phyloP scores from a whole-genome alignment of 2,797 vertebrate species.

The Bradypodion ventrale region DNA sequence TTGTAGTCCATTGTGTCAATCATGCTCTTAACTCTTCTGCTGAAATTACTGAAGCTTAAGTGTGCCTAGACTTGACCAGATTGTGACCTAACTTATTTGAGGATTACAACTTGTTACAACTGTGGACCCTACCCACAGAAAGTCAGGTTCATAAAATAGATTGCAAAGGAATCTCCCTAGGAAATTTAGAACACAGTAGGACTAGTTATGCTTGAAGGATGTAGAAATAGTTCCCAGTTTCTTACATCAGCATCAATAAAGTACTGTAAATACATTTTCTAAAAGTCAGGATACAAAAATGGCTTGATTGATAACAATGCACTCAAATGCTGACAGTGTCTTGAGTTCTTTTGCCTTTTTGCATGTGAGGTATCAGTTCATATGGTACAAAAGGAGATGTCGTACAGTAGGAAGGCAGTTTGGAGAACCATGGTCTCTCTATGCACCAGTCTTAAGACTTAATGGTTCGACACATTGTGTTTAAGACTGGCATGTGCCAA shows the following conservation, averaged over 20 bases:
- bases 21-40: background rate
- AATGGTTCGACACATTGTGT: background rate
- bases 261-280: conserved; percentile 20
- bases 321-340: background rate
- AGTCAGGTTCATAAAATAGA: conserved; percentile 24
- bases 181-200: background rate
- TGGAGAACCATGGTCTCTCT: conserved; percentile 28
- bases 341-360: background rate
- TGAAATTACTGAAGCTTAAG: background rate
- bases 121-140: background rate
- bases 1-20: background rate
- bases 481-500: background rate
- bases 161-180: conserved; percentile 33
- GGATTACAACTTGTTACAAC: background rate
- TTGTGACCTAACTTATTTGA: background rate
- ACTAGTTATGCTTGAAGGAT: background rate
- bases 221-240: conserved; percentile 41
- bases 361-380: conserved; percentile 14
- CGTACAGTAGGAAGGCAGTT: conserved; percentile 54
- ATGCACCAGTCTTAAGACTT: background rate
- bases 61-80: background rate
- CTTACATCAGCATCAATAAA: conserved; percentile 59
- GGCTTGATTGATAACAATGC: background rate
- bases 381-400: conserved; percentile 22
- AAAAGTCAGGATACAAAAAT: conserved; percentile 10